Evolutionary conservation across 2,113 vertebrate species (phyloP).

Genomic region (Mustela lutreola): DNA sequence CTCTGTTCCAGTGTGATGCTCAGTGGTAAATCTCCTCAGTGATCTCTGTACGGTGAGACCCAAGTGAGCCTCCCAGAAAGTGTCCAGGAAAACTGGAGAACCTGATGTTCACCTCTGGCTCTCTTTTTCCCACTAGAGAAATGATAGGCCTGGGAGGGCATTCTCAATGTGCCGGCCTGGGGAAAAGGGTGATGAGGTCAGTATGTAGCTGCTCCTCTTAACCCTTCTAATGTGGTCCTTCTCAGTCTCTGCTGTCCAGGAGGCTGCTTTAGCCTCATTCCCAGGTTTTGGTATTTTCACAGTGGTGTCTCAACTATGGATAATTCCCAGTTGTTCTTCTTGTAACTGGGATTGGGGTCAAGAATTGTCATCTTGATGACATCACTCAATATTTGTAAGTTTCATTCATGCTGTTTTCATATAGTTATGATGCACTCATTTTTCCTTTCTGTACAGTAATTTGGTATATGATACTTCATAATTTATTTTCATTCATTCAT

Average conservation of each 20-base stretch:
- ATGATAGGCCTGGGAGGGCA: neutral
- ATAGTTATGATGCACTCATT: neutral
- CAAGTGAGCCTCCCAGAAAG: neutral
- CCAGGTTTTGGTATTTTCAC: neutral
- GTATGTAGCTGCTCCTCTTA: neutral
- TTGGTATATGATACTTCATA: neutral
- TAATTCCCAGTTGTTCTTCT: neutral
- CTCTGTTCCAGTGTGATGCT: neutral
- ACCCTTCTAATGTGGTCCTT: neutral
- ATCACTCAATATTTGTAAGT: neutral
- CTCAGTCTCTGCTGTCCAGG: neutral
- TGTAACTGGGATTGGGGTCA: neutral
- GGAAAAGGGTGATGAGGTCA: neutral
- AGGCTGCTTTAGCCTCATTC: neutral
- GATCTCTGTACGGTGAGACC: neutral
- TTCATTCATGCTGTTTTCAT: neutral
- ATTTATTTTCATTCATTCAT: neutral
- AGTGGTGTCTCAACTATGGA: neutral
- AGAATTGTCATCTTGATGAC: neutral
- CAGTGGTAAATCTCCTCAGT: neutral
- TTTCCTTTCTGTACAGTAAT: neutral
- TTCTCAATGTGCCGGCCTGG: neutral
- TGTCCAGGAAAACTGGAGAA: neutral
- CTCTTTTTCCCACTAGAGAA: neutral
- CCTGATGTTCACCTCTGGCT: neutral